phyloP scores from a whole-genome alignment of 2,113 vertebrate genomes.

The Psittacula cyanocephala region DNA sequence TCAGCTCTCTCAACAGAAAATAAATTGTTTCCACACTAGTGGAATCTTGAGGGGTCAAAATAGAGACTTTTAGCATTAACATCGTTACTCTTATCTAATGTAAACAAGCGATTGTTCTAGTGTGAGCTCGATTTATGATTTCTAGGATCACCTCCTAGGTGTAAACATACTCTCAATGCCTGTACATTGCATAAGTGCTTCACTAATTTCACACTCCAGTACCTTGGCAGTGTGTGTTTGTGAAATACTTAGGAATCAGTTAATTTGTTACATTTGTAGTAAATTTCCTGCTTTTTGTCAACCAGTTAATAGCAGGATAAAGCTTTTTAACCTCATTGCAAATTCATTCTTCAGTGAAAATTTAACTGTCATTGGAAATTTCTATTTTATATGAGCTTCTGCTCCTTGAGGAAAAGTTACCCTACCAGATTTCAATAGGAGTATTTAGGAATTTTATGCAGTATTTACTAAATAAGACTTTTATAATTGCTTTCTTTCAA shows the following conservation, averaged over 20 bases:
- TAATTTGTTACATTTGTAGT: neutral
- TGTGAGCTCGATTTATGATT: neutral
- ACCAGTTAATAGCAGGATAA: neutral
- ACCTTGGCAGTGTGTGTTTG: neutral
- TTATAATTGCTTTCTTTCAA: neutral
- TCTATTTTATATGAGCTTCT: neutral
- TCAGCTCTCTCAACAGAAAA: neutral
- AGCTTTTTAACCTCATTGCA: neutral
- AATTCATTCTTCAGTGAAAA: neutral
- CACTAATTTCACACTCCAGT: neutral
- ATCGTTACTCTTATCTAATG: neutral
- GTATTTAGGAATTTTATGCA: neutral
- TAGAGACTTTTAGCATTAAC: neutral
- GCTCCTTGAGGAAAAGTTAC: neutral
- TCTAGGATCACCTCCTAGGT: neutral
- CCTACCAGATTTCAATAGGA: neutral
- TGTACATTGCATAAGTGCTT: neutral
- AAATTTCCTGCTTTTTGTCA: neutral
- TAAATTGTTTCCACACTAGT: neutral
- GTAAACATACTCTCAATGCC: neutral
- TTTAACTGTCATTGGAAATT: neutral
- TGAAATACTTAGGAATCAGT: neutral
- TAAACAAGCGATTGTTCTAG: neutral
- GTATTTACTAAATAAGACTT: neutral
- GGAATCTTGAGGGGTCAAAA: neutral